Conservation (phyloP, 2,888 invertebrate genomes). For the Cacoxenus indagator region DNA sequence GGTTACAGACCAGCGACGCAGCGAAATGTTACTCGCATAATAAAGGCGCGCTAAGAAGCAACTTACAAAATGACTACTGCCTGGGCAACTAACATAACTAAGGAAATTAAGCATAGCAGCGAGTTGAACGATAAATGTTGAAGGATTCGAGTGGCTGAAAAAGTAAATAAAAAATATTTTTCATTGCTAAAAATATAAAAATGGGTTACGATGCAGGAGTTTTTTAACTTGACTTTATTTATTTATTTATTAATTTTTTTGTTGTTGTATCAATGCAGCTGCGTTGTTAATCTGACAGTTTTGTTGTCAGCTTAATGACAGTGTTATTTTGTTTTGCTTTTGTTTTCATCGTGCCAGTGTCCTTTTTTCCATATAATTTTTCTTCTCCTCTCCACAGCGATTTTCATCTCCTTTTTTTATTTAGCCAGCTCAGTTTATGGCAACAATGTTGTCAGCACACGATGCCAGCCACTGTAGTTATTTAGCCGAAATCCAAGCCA, state of each 20-base stretch:
- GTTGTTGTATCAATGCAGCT: not conserved
- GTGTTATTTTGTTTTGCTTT: constrained; percentile 15
- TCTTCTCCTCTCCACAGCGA: not conserved
- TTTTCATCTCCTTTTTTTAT: not conserved
- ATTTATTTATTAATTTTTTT: not conserved
- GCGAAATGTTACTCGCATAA: not conserved
- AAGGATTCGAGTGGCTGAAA: constrained; percentile 6
- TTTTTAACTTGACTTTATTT: not conserved
- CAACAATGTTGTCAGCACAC: not conserved
- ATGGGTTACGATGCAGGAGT: not conserved
- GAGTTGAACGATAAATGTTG: constrained; percentile 15
- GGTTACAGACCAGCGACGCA: not conserved
- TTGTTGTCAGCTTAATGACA: constrained; percentile 20
- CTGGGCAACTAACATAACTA: not conserved
- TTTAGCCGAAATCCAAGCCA: constrained; percentile 17
- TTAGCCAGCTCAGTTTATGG: not conserved
- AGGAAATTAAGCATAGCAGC: not conserved
- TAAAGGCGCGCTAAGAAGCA: not conserved
- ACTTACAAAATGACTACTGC: constrained; percentile 13
- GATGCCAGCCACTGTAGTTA: not conserved
- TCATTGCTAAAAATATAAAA: not conserved
- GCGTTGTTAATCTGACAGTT: constrained; percentile 12
- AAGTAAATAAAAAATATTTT: constrained; percentile 8
- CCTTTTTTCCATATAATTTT: not conserved
- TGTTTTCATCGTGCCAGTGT: constrained; percentile 4